A percentile compares a stretch with the other conserved stretches of the same genome.
phyloP scores from a whole-genome alignment of 2,888 invertebrate genomes.

The Tillus elongatus region DNA sequence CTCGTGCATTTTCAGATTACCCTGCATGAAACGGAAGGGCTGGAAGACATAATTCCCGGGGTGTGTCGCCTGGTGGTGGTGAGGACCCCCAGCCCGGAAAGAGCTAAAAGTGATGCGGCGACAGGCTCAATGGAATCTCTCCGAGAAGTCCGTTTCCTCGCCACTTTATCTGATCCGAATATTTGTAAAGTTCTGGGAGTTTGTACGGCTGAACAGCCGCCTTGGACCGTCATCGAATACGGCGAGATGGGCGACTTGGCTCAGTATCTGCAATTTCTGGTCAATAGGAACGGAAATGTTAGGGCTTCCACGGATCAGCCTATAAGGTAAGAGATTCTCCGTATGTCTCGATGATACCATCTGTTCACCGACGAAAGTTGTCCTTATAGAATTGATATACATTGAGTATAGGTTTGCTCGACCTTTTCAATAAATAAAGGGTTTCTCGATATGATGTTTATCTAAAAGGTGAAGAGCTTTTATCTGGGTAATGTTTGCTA shows the following conservation, averaged over 20 bases:
- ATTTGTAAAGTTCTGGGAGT: constrained; percentile 57
- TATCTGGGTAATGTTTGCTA: no score
- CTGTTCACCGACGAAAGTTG: no score
- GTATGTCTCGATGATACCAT: no score
- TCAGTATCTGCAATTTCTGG: constrained; percentile 51
- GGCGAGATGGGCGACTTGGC: constrained; percentile 66
- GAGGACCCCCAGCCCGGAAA: constrained; percentile 43
- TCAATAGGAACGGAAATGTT: constrained; percentile 37
- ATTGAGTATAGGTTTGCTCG: no score
- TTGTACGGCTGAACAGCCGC: constrained; percentile 49
- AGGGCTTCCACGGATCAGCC: constrained; percentile 33
- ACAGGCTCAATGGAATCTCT: constrained; percentile 42
- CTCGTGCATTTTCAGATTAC: constrained; percentile 41
- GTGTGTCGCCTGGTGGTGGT: constrained; percentile 48
- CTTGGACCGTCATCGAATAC: constrained; percentile 64
- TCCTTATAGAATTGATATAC: no score
- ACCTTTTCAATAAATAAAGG: no score
- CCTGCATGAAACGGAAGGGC: constrained; percentile 47
- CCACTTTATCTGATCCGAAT: constrained; percentile 57
- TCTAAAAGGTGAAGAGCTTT: no score
- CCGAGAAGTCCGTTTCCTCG: constrained; percentile 60
- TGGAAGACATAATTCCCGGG: constrained; percentile 43
- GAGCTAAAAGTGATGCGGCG: constrained; percentile 36
- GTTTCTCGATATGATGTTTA: no score
- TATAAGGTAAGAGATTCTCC: constrained; percentile 31